Evolutionary conservation across 2,113 vertebrate genomes (phyloP).

Genomic region (Brachirus orientalis): DNA sequence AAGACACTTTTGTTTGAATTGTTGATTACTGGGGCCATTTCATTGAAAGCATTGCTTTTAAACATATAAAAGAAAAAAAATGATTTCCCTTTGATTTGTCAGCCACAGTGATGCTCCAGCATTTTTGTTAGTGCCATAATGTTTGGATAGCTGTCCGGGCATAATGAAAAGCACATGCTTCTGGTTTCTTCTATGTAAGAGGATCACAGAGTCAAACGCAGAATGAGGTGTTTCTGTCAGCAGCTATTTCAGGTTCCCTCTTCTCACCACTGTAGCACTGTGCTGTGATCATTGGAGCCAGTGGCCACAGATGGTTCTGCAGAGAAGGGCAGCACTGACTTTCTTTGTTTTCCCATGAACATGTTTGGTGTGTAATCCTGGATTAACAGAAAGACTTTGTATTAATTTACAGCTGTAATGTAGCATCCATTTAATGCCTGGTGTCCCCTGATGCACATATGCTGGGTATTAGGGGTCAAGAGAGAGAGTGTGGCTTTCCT

Average conservation of each 20-base stretch:
- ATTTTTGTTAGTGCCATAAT: constrained; percentile 7
- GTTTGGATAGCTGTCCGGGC: constrained; percentile 12
- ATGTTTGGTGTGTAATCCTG: constrained; percentile 90
- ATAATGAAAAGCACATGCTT: constrained; percentile 17
- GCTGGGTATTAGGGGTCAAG: constrained; percentile 80
- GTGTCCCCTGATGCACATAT: constrained; percentile 70
- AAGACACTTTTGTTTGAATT: no score
- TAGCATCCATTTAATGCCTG: constrained; percentile 81
- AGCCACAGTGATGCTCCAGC: no score
- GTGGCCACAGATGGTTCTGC: constrained; percentile 79
- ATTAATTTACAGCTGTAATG: constrained; percentile 90
- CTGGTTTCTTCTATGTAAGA: constrained; percentile 46
- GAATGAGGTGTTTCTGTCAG: constrained; percentile 65
- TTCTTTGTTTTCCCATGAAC: constrained; percentile 87
- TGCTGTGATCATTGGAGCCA: constrained; percentile 54
- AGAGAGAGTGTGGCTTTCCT: constrained; percentile 58
- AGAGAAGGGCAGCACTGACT: constrained; percentile 73
- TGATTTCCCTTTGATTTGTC: no score
- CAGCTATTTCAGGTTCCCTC: constrained; percentile 62
- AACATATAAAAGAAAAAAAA: no score
- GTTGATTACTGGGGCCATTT: no score
- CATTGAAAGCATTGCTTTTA: no score
- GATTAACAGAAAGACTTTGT: constrained; percentile 89
- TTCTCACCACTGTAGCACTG: constrained; percentile 63
- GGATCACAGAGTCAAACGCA: constrained; percentile 76